These are phyloP conservation scores for Lamellibrachia luymesi DNA, from an alignment of 1,140 invertebrate genomes.

Conservation along the genomic window DNA sequence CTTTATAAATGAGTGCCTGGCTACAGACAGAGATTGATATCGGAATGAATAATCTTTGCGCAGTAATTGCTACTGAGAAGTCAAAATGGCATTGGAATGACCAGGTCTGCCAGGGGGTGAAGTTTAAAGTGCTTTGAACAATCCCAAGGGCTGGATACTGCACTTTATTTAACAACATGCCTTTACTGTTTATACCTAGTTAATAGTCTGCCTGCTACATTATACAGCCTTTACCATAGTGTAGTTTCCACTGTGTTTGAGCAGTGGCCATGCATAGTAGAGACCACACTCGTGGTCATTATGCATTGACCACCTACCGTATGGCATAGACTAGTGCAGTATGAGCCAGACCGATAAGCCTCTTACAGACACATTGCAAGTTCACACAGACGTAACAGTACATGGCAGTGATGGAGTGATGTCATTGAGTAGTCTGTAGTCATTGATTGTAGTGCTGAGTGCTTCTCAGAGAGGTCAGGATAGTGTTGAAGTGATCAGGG, in stretches of 20 bases:
- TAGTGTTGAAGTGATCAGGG: not conserved
- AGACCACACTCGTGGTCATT: not conserved
- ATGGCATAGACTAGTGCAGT: not conserved
- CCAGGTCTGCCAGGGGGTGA: too few relatives aligned
- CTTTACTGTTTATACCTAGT: not conserved
- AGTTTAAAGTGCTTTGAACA: too few relatives aligned
- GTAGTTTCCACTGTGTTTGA: not conserved
- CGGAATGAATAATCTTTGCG: too few relatives aligned
- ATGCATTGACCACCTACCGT: too few relatives aligned
- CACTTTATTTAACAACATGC: too few relatives aligned
- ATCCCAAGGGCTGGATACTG: too few relatives aligned
- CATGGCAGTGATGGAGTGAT: not conserved
- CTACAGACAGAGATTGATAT: too few relatives aligned
- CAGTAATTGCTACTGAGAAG: too few relatives aligned
- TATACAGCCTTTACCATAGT: not conserved
- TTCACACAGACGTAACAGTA: not conserved
- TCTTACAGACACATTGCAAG: not conserved
- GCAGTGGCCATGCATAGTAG: too few relatives aligned
- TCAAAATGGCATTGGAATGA: too few relatives aligned
- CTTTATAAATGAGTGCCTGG: too few relatives aligned
- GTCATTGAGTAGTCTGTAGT: not conserved
- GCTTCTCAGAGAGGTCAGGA: not conserved
- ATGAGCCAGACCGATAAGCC: not conserved
- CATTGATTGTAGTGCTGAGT: not conserved
- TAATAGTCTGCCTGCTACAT: not conserved